Base-by-base conservation (phyloP, 2,797 vertebrate species). In the Chaunax sp. region DNA sequence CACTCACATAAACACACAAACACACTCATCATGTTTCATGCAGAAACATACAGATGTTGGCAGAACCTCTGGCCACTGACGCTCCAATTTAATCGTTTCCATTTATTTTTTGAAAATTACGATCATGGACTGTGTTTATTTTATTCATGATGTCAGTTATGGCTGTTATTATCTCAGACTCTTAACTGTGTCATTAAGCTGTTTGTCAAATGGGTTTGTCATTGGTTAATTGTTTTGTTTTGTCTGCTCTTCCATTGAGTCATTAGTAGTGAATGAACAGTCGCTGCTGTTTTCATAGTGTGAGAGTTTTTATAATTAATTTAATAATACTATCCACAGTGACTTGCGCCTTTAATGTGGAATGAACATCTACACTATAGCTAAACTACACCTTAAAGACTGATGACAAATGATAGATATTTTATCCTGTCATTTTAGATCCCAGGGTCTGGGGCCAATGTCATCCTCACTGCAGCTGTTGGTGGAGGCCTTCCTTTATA, bases 381-480 rank as follows among this genome's bases (percentile, higher is more conserved):
- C 64, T 40, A 46, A 43, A 13, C 47, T 40, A 43, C 20, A 61
- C 61, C 56, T 56, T 15, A 50, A 54, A 53, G 6, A 57, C 35
- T 7, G 13, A 51, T 20, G 53, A 57, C 63, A 54, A 19, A 51
- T 58, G 3, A 35, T 11, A 7, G 7, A n/a, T 65, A 46, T 40
- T 28, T 35, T 35, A 28, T 52, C 6, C 26, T 47, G n/a, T 79
- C 69, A 67, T 89, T 88, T 88, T 64, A 78, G 79, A 76, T 80
- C 74, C 69, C 57, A 58, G 51, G 60, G 73, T 82, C 79, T 65
- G 60, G 41, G 52, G 86, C 82, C 83, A 76, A 87, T 86, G 82
- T 87, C 89, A 82, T 80, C 70, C 82, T 73, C 64, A 53, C 75
- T 81, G 88, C 92, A 94, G 93, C 93, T 94, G 93, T 87, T 86